These are phyloP conservation scores for Eurypyga helias DNA, from an alignment of 2,113 vertebrate genomes.

Conservation along the genomic window DNA sequence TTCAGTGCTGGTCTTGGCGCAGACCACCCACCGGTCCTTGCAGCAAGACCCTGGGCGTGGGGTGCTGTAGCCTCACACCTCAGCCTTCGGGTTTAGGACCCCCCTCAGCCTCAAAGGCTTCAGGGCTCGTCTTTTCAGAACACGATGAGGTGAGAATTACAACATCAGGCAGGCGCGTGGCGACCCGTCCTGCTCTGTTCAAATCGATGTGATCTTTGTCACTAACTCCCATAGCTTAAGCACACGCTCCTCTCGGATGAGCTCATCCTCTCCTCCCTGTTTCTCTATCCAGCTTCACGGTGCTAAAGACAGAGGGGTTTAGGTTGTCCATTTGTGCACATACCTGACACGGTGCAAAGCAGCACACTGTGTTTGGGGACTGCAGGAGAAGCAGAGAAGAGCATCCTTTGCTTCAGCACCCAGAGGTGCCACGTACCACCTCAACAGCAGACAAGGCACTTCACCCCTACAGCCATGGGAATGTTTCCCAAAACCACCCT, in stretches of 20 bases:
- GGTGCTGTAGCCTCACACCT: neutral
- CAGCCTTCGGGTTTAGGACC: neutral
- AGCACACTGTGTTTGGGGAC: neutral
- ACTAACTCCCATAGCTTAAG: neutral
- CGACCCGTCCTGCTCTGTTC: neutral
- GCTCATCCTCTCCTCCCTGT: neutral
- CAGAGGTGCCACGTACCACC: neutral
- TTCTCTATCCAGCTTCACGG: neutral
- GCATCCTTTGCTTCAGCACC: neutral
- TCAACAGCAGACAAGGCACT: neutral
- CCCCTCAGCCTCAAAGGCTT: neutral
- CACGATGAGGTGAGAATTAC: neutral
- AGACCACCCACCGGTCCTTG: accelerated
- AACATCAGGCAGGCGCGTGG: accelerated
- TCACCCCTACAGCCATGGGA: neutral
- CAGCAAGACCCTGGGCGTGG: neutral
- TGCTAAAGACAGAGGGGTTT: neutral
- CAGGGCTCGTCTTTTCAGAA: neutral
- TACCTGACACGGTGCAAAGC: neutral
- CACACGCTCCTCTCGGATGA: neutral
- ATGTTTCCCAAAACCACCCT: neutral
- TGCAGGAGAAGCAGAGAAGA: neutral
- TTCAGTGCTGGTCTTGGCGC: neutral
- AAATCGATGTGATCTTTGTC: neutral
- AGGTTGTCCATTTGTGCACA: neutral